These are phyloP conservation scores for Horisme vitalbata DNA, from an alignment of 2,888 invertebrate genomes.

Conservation along the genomic window DNA sequence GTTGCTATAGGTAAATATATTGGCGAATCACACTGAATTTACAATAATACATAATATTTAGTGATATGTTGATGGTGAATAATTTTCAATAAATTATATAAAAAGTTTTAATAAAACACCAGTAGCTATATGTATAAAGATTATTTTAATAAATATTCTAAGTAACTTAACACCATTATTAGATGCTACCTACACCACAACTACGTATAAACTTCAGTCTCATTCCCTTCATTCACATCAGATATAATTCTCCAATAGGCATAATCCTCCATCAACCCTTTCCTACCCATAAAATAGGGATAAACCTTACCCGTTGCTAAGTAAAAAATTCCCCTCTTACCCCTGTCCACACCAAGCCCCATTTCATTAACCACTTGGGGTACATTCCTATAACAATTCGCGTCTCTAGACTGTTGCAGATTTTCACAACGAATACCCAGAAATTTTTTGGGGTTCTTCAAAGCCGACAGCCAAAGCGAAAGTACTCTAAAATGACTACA, in stretches of 20 bases:
- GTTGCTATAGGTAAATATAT: no score
- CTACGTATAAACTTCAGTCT: constrained; percentile 62
- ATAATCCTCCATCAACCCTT: constrained; percentile 59
- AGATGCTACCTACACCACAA: no score
- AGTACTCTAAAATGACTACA: constrained; percentile 73
- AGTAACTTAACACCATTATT: no score
- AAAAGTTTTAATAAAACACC: no score
- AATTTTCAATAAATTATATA: no score
- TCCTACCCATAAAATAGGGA: constrained; percentile 64
- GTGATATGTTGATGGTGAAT: no score
- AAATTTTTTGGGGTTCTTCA: constrained; percentile 63
- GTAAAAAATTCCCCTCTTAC: constrained; percentile 62
- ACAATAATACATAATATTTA: no score
- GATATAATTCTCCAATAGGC: constrained; percentile 61
- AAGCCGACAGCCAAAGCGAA: constrained; percentile 57
- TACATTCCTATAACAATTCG: constrained; percentile 52
- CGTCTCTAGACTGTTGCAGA: constrained; percentile 68
- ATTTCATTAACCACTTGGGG: constrained; percentile 57
- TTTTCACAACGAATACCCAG: constrained; percentile 59
- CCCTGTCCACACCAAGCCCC: constrained; percentile 54
- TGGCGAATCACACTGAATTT: no score
- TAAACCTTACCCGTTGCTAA: constrained; percentile 59
- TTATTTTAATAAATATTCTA: no score
- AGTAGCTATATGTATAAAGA: no score
- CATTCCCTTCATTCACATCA: constrained; percentile 60